phyloP scores from a whole-genome alignment of 1,140 invertebrate genomes.

The Leptopilina boulardi region DNA sequence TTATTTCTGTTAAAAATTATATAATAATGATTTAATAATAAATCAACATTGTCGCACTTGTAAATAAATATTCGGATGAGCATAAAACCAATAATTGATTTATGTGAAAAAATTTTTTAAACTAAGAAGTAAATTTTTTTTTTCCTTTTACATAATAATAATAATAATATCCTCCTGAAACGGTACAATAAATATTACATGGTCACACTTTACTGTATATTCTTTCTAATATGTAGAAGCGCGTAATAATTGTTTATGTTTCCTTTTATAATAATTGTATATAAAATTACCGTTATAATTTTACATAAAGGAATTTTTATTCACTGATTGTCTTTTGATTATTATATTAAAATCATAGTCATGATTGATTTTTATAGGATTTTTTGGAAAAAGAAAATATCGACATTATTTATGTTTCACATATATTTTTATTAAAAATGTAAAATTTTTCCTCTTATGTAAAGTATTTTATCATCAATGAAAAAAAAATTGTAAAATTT shows the following conservation, averaged over 20 bases:
- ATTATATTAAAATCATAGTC: too few species aligned
- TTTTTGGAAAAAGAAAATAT: background rate
- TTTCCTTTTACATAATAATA: background rate
- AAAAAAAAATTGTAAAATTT: too few species aligned
- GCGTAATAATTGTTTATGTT: constrained; percentile 10
- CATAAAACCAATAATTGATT: background rate
- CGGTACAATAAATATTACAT: background rate
- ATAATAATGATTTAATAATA: too few species aligned
- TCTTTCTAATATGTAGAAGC: background rate
- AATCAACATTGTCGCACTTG: background rate
- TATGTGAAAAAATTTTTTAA: background rate
- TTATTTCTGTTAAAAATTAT: too few species aligned
- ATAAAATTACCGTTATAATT: background rate
- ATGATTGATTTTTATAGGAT: background rate
- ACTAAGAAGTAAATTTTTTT: constrained; percentile 2
- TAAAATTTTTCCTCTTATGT: background rate
- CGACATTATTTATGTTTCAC: background rate
- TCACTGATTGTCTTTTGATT: background rate
- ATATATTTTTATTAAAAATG: constrained; percentile 20
- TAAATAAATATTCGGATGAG: background rate
- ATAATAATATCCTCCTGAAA: background rate
- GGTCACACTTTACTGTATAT: constrained; percentile 8
- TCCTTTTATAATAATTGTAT: background rate
- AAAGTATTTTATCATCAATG: too few species aligned
- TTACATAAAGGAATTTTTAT: background rate